phyloP scores from a whole-genome alignment of 2,113 vertebrate genomes.

The Sminthopsis crassicaudata region DNA sequence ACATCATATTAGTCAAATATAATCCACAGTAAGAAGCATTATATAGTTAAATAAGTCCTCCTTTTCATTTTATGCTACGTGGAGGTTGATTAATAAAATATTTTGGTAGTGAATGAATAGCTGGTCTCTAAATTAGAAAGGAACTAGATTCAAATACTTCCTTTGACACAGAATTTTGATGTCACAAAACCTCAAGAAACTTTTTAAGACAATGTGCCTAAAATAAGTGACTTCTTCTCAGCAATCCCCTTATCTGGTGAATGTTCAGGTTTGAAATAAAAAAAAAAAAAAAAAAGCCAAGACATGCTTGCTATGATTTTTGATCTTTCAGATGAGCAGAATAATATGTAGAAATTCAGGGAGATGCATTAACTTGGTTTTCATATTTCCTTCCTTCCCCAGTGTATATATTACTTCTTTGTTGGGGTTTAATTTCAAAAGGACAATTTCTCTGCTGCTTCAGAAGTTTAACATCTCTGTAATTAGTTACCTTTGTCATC shows the following conservation, averaged over 20 bases:
- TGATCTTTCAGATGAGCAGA: background rate
- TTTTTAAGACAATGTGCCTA: background rate
- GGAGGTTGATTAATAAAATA: background rate
- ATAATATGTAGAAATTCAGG: background rate
- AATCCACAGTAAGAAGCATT: background rate
- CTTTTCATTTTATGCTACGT: background rate
- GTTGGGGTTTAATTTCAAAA: background rate
- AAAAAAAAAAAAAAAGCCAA: background rate
- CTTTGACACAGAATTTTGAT: background rate
- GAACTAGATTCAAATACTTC: background rate
- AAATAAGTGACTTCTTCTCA: background rate
- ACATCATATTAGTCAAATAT: background rate
- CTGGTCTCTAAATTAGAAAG: background rate
- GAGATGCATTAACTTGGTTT: background rate
- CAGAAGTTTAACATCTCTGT: slow-evolving; percentile 28
- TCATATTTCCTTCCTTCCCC: background rate
- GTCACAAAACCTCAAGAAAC: background rate
- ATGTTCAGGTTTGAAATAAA: background rate
- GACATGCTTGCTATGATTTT: background rate
- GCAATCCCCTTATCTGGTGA: background rate
- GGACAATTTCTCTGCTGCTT: background rate
- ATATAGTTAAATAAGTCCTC: background rate
- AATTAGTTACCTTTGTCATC: slow-evolving; percentile 22
- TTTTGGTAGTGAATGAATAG: background rate
- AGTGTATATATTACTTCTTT: slow-evolving; percentile 11